Evolutionary conservation across 2,888 invertebrate species (phyloP), one percentile per base, ranked within the genome.

Genomic region (Ernsta delagoae): DNA sequence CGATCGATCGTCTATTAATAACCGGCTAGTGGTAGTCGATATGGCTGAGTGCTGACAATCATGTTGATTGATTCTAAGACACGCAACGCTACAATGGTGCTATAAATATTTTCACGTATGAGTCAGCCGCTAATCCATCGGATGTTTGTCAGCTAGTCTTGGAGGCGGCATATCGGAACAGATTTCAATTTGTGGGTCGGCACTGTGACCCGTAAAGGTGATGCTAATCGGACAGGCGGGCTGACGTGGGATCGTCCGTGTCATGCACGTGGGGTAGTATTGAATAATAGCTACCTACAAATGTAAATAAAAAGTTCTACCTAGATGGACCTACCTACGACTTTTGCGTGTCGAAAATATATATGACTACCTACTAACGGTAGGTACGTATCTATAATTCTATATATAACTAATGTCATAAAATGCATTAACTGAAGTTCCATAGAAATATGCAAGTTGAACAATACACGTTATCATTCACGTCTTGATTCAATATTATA

Each of bases 191-290:
- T 88, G 83, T 83, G 79, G 82, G 83, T 78, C 78, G 85, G 83
- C 83, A 82, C 86, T 83, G 86, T 90, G 88, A 88, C 88, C 88
- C 84, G 84, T 81, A 88, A 83, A 87, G 87, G 86, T 90, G 91
- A 92, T 92, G 87, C 84, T 90, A 91, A 89, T 91, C 92, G 88
- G 92, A 92, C 92, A 93, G 92, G 86, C 88, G 89, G 85, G 85
- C 80, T 85, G 90, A 89, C 87, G 83, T 79, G 83, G 82, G 83
- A 71, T 64, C 75, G 70, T 73, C 75, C 74, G 75, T 76, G 75
- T 76, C 77, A 61, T 60, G 67, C 61, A 31, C 53, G 11, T 67
- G 54, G 61, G 65, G 59, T 59, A 50, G 31, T 39, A 43, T 60
- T 36, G 67, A 67, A 39, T 5, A 39, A 39, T 39, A 39, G 5